Evolutionary conservation across 2,797 vertebrate species (phyloP), one percentile per base, ranked within the genome.

Genomic region (Valencia hispanica): DNA sequence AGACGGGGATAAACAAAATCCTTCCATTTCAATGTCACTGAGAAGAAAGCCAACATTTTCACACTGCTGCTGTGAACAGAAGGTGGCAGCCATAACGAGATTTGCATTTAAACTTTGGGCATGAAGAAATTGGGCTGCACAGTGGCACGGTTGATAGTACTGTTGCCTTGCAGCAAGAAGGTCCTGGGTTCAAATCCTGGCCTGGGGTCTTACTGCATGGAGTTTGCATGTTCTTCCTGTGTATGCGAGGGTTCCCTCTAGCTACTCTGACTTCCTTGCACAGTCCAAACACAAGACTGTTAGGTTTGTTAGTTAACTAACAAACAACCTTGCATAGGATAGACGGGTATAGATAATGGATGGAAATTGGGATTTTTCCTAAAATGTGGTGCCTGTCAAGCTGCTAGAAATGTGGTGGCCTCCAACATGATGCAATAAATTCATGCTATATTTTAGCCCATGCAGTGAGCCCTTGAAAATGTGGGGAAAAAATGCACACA

Each of bases 1-100:
- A 95, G 93, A 93, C 91, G 77, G 89, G 94, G 94, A 96, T 96
- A 95, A 95, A 96, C 95, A 96, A 96, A 96, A 96, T 96, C 95
- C 91, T 94, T 92, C 94, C 92, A 94, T 96, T 96, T 95, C 94
- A 95, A 96, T 95, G 95, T 96, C 95, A 95, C 92, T 74, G 91
- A 95, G 93, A 95, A 96, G 93, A 95, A 94, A 95, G 95, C 91
- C 90, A 88, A 93, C 86, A 92, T 95, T 95, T 94, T 93, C 94
- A 91, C 90, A 88, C 91, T 91, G 90, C 90, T 32, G 92, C 87
- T 88, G 90, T 91, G 81, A 90, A 89, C 87, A 90, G 82, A 81
- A 92, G 89, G 88, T 88, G 88, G 86, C 86, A 89, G 85, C 85
- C 72, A 84, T 80, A 90, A 90, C 73, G 68, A 84, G 78, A 85